Evolutionary conservation across 2,797 vertebrate genomes (phyloP), one percentile per base, ranked within the genome.

Genomic region (Limnodromus scolopaceus): DNA sequence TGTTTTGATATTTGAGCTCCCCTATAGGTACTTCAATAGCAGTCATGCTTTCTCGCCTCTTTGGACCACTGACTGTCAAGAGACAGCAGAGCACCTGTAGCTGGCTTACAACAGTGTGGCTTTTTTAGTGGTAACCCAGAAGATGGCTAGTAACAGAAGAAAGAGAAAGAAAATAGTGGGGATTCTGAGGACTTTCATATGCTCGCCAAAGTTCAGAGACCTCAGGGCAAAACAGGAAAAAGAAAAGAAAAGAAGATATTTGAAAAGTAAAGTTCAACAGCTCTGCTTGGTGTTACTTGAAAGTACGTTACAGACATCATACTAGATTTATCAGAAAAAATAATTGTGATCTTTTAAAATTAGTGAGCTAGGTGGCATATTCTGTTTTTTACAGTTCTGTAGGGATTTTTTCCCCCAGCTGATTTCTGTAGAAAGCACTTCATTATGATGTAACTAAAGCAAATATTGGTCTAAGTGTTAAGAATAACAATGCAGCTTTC

Each of bases 401-500:
- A 83, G 43, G 48, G 7, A 55, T 55, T 36, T 92, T 77, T 70
- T 93, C 90, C 1, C 39, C 54, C 23, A 87, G 27, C 22, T 96
- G 71, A 63, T 45, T 95, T 95, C 64, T 91, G 38, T n/a, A 88
- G 81, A 93, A 92, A 38, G 78, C 16, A 10, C 77, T 96, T 57
- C 71, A 71, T 92, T 91, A 80, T 91, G 87, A 92, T 93, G 80
- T 92, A 95, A 96, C 61, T 53, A 97, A 93, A 95, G 39, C 61
- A 97, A 96, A 96, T 94, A 94, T 96, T 96, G 79, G 38, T 88
- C 20, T 71, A 91, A 89, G 87, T 70, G 84, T 81, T 93, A 86
- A 95, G 91, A 96, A 93, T 88, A 96, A 89, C 36, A 89, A 66
- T 89, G 72, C n/a, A 71, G 53, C 16, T 87, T 95, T 97, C 96